Evolutionary conservation across 2,888 invertebrate genomes (phyloP), one percentile per base, ranked within the genome.

Genomic region (Tetragnatha montana): DNA sequence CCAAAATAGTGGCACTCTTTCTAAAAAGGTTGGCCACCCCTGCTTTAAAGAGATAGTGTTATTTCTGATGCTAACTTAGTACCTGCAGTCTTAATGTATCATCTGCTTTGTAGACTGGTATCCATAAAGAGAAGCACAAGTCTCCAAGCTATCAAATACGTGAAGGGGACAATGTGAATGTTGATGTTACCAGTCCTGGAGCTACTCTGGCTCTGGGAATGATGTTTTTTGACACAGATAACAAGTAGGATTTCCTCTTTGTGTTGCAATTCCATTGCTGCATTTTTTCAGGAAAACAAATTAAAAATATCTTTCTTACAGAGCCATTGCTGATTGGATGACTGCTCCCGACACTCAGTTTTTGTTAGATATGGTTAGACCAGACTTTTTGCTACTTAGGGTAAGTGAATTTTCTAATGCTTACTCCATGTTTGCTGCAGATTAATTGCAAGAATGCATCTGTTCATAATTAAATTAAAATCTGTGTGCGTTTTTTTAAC

Each of bases 161-260:
- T 83, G 98, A 98, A 94, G 98, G 98, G 0, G 96, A 97, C 90
- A 95, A 96, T 0, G 97, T 98, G 78, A 99, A 99, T 94, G 96
- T 98, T 89, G 98, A 99, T 94, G 97, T 99, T 80, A 99, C 98
- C 1, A 96, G 98, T 0, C 98, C 99, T 0, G 98, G 98, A 0
- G 98, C 99, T 0, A 98, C 98, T 0, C 94, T 99, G 60, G 99
- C 99, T 0, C 94, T 99, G 6, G 99, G 98, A 0, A 95, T 99
- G 92, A 96, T 98, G 95, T 99, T 97, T 94, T 95, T 98, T 93
- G 96, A 96, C 91, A 96, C 97, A 3, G 95, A 96, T 88, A 97
- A 97, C 94, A 95, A 93, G 94, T 94, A 91, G 84, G 89, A 51
- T 49, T 35, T 35, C 22, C 14, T 74, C 8, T 73, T 74, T 74